A percentile compares a stretch with the other conserved stretches of the same genome.
Conservation (phyloP, 92 coral and sea anemone species). For the Umimayanthus chanpuru region DNA sequence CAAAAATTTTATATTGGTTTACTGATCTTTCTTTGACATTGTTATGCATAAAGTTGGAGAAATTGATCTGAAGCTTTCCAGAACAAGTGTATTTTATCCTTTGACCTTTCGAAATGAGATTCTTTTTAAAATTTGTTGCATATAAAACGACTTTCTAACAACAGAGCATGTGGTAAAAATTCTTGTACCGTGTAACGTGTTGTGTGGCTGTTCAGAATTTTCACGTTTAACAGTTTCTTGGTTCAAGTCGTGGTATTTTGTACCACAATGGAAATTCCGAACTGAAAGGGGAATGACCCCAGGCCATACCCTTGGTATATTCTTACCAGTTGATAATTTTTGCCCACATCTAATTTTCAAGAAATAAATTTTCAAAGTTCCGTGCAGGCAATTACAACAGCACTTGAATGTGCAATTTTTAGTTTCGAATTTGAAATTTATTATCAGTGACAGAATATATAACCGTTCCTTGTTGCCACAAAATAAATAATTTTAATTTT, state of each 20-base stretch:
- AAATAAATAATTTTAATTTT: too few relatives aligned
- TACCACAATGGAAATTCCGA: neutral
- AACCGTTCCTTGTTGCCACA: neutral
- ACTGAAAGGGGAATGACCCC: neutral
- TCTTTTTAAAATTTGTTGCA: neutral
- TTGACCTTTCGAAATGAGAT: neutral
- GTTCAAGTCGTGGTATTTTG: too few relatives aligned
- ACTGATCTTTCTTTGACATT: neutral
- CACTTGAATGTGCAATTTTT: too few relatives aligned
- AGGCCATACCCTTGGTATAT: neutral
- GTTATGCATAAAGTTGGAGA: neutral
- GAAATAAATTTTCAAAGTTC: neutral
- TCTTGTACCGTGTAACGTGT: neutral
- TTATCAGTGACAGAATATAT: neutral
- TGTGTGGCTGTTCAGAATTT: neutral
- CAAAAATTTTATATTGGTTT: too few relatives aligned
- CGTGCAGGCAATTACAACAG: neutral
- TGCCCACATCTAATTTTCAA: too few relatives aligned
- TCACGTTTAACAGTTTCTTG: too few relatives aligned
- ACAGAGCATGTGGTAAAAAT: neutral
- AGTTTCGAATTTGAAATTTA: neutral
- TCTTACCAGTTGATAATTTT: neutral
- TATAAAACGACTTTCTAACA: neutral
- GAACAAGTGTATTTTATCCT: neutral
- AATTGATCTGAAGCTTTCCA: neutral